Base-by-base conservation (phyloP, 35 echinoderm and acorn worm genomes). In the Ophiothrix spiculata region DNA sequence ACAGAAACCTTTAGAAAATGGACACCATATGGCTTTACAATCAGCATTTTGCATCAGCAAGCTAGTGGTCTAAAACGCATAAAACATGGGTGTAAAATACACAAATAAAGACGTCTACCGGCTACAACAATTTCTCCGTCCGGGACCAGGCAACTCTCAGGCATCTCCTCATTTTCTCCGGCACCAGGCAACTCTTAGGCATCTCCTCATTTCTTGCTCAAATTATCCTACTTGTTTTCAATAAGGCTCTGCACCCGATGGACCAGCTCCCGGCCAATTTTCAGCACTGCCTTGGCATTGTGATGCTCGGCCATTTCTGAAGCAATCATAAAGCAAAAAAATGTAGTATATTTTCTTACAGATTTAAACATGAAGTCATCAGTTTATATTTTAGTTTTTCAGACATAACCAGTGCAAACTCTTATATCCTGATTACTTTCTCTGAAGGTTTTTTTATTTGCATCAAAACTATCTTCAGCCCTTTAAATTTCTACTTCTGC, bases 271-370 rank as follows among this genome's bases (percentile, higher is more conserved):
- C 95, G 79, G 16, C 81, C 91, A 32, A 98, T 91, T 49, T 98
- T 88, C 77, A 98, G 89, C 14, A 98, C 89, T 14, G 88, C 95
- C 64, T 98, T 98, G 40, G 95, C 91, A 74, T 98, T 89, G 74
- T 98, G 95, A 31, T 86, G 56, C 73, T 98, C 95, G 14, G 95
- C 95, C 95, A 94, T 98, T 88, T 98, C 95, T 98, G 91, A 33
- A 79, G 35, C n/a, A n/a, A 15, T 8, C 75, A 56, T 63, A 31
- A n/a, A 40, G n/a, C 36, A 83, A 54, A 81, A n/a, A n/a, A n/a
- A n/a, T n/a, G n/a, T n/a, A n/a, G n/a, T n/a, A n/a, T n/a, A n/a
- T n/a, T n/a, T n/a, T n/a, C n/a, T n/a, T n/a, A n/a, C n/a, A n/a
- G n/a, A n/a, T n/a, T n/a, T n/a, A n/a, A n/a, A n/a, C n/a, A n/a